Base-by-base conservation (phyloP, 2,113 vertebrate genomes). In the Spilogale gracilis region DNA sequence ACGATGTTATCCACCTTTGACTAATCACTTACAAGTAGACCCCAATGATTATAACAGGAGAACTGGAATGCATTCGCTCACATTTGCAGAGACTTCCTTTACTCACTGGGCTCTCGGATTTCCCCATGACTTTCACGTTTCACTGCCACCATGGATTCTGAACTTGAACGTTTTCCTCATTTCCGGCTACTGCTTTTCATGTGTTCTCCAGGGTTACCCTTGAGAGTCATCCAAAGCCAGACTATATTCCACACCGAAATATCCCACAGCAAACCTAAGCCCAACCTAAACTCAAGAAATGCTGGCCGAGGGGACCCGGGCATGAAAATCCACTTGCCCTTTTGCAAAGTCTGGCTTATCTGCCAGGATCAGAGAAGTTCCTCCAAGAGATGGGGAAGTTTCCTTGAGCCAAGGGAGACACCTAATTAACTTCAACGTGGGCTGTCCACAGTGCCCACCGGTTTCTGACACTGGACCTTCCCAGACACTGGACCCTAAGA, bases 1-100 rank as follows among this genome's bases (percentile, higher is more conserved):
- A 93, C 82, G 80, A 94, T 76, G 52, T 93, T 97, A 94, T 93
- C 89, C 27, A 85, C 91, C 76, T 95, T 95, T 91, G 93, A 58
- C 52, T 94, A 92, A 90, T 94, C 80, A 93, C 89, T 97, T 92
- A 81, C 85, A 93, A 94, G 93, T 12, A 91, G 89, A 95, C 73
- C 86, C 58, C 85, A 20, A 27, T 69, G 85, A 94, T 73, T 73
- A 69, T 43, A 78, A 81, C 45, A 78, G 9, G 16, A 52, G 43
- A 78, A 14, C 48, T 27, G 6, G 23, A 61, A 21, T 2, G 3
- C 38, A 9, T 4, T 16, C 69, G 38, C 85, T 91, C 48, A 38
- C 73, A n/a, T 67, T 48, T 52, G 48, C 54, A 83, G 54, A 88
- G 30, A 80, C 20, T 85, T 27, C 56, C 85, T 76, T 10, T 38